Evolutionary conservation across 2,113 vertebrate species (phyloP).

Genomic region (Calyptomena viridis): DNA sequence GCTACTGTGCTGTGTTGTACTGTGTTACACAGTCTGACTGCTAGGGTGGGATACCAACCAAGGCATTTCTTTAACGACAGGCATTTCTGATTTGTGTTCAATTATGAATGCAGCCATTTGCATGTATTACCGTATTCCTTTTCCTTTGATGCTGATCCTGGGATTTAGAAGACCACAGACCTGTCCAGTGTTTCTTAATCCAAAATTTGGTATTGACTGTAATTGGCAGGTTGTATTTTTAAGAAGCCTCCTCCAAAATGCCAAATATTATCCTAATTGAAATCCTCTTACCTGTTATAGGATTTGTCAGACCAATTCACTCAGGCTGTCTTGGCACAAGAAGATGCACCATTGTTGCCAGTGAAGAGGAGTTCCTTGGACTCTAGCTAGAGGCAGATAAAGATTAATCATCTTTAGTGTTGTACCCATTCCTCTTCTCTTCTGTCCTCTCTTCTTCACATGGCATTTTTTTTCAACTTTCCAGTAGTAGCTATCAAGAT

Average conservation of each 20-base stretch:
- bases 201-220: background rate
- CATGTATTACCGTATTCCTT: background rate
- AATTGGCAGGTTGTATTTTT: background rate
- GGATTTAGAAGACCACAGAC: slow-evolving; percentile 18
- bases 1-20: background rate
- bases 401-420: background rate
- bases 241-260: slow-evolving; percentile 10
- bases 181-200: slow-evolving; percentile 21
- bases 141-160: slow-evolving; percentile 14
- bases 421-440: background rate
- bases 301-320: background rate
- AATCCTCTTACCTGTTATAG: background rate
- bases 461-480: background rate
- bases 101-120: background rate
- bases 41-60: background rate
- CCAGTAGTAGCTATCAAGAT: background rate
- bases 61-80: background rate
- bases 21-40: background rate
- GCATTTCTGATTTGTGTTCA: slow-evolving; percentile 10
- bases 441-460: background rate
- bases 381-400: background rate
- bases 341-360: background rate
- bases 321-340: background rate
- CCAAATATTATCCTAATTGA: background rate
- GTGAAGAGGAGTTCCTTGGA: background rate